phyloP scores from a whole-genome alignment of 2,797 vertebrate genomes.

The Muraenolepis orangiensis region DNA sequence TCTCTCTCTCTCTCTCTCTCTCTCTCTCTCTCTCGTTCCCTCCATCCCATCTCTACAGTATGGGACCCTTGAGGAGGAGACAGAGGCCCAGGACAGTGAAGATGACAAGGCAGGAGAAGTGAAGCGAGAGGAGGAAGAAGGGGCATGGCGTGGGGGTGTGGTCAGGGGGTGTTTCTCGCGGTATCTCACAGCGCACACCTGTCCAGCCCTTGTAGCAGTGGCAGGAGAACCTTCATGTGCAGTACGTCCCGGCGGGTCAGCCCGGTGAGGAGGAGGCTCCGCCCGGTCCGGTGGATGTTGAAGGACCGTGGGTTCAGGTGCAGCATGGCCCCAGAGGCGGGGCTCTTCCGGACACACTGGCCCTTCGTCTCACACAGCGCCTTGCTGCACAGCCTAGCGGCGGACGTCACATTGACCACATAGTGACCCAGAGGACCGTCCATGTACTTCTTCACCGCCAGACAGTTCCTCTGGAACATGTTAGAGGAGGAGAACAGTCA shows the following conservation, averaged over 20 bases:
- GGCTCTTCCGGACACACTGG: constrained; percentile 80
- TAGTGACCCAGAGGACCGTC: constrained; percentile 83
- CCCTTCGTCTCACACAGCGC: constrained; percentile 86
- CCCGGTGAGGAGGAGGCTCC: constrained; percentile 74
- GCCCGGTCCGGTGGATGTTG: constrained; percentile 68
- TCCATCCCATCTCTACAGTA: constrained; percentile 42
- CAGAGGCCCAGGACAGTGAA: constrained; percentile 68
- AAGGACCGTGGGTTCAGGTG: constrained; percentile 80
- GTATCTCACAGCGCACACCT: constrained; percentile 82
- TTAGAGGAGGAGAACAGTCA: not conserved
- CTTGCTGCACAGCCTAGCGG: constrained; percentile 86
- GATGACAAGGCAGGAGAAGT: constrained; percentile 68
- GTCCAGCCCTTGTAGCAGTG: constrained; percentile 89
- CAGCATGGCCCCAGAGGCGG: constrained; percentile 73
- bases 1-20: too few species aligned
- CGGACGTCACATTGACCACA: constrained; percentile 85
- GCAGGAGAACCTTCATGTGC: constrained; percentile 84
- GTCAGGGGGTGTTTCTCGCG: constrained; percentile 43
- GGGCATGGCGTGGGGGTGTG: constrained; percentile 24
- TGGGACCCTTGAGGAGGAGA: constrained; percentile 69
- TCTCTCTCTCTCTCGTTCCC: too few species aligned
- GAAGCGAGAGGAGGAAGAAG: constrained; percentile 54
- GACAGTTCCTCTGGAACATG: constrained; percentile 78
- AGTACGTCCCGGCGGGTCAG: constrained; percentile 67
- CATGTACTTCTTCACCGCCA: constrained; percentile 79